A percentile compares a stretch with the other conserved stretches of the same genome.
phyloP scores from a whole-genome alignment of 1,140 invertebrate species.

The Catajapyx aquilonaris region DNA sequence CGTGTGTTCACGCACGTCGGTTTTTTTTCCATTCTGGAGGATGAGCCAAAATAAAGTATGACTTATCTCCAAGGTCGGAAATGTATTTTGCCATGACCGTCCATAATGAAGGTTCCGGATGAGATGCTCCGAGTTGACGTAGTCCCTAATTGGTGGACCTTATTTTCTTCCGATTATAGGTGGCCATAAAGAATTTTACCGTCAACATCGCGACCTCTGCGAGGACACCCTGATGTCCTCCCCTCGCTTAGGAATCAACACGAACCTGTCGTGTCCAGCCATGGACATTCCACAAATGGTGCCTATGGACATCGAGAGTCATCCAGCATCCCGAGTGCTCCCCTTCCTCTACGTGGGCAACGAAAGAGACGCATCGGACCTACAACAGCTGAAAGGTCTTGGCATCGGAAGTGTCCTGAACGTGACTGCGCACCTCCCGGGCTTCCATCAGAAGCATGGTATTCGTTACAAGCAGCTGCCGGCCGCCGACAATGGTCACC shows the following conservation, averaged over 20 bases:
- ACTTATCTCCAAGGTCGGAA: too few relatives aligned
- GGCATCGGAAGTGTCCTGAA: constrained; percentile 57
- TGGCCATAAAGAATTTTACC: constrained; percentile 43
- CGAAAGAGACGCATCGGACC: constrained; percentile 57
- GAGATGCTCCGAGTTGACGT: too few relatives aligned
- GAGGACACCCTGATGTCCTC: constrained; percentile 31
- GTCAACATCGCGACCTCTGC: constrained; percentile 38
- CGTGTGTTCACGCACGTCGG: too few relatives aligned
- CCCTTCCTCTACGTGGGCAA: constrained; percentile 78
- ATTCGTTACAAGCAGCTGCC: constrained; percentile 64
- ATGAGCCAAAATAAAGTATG: too few relatives aligned
- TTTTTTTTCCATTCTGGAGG: too few relatives aligned
- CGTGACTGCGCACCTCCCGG: constrained; percentile 58
- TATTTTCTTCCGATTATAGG: constrained; percentile 27
- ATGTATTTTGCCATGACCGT: too few relatives aligned
- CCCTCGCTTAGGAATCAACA: constrained; percentile 11
- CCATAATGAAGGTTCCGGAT: too few relatives aligned
- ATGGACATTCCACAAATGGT: constrained; percentile 17
- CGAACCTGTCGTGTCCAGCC: constrained; percentile 7
- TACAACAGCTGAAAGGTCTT: constrained; percentile 36
- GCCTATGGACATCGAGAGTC: constrained; percentile 48
- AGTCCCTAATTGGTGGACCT: too few relatives aligned
- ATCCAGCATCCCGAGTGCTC: constrained; percentile 56
- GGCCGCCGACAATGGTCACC: constrained; percentile 62
- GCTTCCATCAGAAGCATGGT: constrained; percentile 41